A percentile compares a stretch with the other conserved stretches of the same genome.
These are phyloP conservation scores for Ceratosolen fusciceps DNA, from an alignment of 1,140 invertebrate genomes.

Conservation along the genomic window DNA sequence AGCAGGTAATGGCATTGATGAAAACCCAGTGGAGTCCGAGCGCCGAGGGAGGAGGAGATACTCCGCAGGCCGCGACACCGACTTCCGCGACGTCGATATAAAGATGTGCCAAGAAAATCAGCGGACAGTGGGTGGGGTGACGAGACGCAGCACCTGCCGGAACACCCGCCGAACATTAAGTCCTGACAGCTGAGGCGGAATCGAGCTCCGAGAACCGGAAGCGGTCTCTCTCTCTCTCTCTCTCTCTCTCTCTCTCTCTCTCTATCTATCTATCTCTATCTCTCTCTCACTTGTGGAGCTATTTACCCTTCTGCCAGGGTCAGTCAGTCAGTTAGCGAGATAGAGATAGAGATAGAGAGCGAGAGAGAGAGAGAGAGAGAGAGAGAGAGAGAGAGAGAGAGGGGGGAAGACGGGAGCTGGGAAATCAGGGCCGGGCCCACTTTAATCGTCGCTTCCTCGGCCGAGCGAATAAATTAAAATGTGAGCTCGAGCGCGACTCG, in stretches of 20 bases:
- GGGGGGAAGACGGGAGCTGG: background rate
- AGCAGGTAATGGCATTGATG: background rate
- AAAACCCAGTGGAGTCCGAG: background rate
- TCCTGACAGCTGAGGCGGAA: background rate
- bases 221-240: too few species aligned
- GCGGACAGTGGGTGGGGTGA: background rate
- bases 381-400: background rate
- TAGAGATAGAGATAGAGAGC: background rate
- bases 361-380: background rate
- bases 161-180: background rate
- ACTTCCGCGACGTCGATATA: conserved; percentile 13
- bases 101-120: conserved; percentile 23
- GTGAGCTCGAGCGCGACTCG: too few species aligned
- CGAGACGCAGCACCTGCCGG: background rate
- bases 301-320: too few species aligned
- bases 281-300: too few species aligned
- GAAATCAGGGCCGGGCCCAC: too few species aligned
- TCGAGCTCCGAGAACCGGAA: background rate
- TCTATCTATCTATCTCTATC: too few species aligned
- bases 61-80: too few species aligned
- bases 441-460: too few species aligned
- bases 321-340: too few species aligned
- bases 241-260: too few species aligned
- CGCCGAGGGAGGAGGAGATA: background rate
- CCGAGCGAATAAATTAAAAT: too few species aligned